Percentiles rank a stretch among this genome's conserved stretches.
phyloP scores from a whole-genome alignment of 2,797 vertebrate genomes.

The Fratercula arctica region DNA sequence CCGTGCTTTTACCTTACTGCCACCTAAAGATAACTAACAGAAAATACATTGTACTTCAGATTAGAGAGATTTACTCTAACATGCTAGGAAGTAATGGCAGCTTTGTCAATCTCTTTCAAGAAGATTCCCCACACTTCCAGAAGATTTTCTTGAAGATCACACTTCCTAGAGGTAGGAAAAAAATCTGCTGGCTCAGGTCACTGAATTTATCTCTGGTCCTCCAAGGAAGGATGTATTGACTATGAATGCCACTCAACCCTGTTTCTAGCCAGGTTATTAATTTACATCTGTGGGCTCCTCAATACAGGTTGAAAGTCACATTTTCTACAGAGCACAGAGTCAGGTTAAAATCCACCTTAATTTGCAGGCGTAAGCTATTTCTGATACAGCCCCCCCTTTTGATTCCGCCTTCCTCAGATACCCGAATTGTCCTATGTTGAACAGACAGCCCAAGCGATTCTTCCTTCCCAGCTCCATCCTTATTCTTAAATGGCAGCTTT shows the following conservation, averaged over 20 bases:
- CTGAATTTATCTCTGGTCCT: background rate
- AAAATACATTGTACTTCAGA: slow-evolving; percentile 12
- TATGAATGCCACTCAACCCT: background rate
- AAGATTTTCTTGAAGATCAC: background rate
- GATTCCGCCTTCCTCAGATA: background rate
- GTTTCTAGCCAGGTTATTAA: background rate
- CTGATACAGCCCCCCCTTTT: background rate
- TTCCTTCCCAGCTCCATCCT: background rate
- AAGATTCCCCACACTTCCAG: background rate
- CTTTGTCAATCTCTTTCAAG: background rate
- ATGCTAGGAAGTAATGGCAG: background rate
- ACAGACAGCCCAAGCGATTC: background rate
- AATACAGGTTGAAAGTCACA: background rate
- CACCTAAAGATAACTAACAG: slow-evolving; percentile 52
- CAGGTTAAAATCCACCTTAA: background rate
- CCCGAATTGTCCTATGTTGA: background rate
- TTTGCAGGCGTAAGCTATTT: background rate
- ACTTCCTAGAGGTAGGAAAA: background rate
- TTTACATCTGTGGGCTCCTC: background rate
- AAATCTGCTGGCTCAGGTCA: background rate
- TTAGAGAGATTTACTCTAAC: background rate
- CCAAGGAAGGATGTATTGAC: rapidly evolving
- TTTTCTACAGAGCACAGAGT: background rate
- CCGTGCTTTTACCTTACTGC: slow-evolving; percentile 56
- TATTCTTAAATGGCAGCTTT: background rate